Base-by-base conservation (phyloP, 2,888 invertebrate genomes). In the Oasisia sp. region DNA sequence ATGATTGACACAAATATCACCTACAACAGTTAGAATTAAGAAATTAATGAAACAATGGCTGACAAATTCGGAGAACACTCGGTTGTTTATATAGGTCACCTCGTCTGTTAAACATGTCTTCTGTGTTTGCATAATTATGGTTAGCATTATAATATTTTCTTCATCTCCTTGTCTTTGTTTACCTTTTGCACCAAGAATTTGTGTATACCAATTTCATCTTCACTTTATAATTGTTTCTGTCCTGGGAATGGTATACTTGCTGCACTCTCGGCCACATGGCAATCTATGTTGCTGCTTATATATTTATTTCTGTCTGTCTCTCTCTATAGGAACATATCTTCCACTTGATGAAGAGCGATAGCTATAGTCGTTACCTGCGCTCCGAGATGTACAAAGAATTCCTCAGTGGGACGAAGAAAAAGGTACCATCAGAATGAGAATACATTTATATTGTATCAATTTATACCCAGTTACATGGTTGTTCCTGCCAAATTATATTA, bases 311-410 rank as follows among this genome's bases (percentile, higher is more conserved):
- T 38, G 38, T 38, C 4, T 4, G 4, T 74, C 27, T 74, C n/a
- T 74, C 74, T 27, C 27, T 74, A 27, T n/a, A 99, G 99, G 98
- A 99, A 11, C 99, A 99, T 97, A 99, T 99, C 89, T 99, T 99
- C 97, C 99, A 99, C 96, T 97, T 99, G 95, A 99, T 99, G 99
- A 99, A 99, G 96, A 99, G 98, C 94, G 99, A 99, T 97, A 99
- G 99, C 96, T 99, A 99, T 96, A 99, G 99, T 92, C 97, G 99
- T 94, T 99, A 99, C 96, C 97, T 99, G 92, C 98, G 99, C 94
- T 99, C 99, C 0, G 99, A 99, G 95, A 98, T 99, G 98, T 99
- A 99, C 97, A 99, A 99, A 97, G 99, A 99, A 95, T 98, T 98
- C 96, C 97, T 99, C 93, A 99, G 98, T 96, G 98, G 98, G 94